Percentiles rank a stretch among this genome's conserved stretches.
phyloP scores from a whole-genome alignment of 2,797 vertebrate genomes.

The Phoebastria nigripes region DNA sequence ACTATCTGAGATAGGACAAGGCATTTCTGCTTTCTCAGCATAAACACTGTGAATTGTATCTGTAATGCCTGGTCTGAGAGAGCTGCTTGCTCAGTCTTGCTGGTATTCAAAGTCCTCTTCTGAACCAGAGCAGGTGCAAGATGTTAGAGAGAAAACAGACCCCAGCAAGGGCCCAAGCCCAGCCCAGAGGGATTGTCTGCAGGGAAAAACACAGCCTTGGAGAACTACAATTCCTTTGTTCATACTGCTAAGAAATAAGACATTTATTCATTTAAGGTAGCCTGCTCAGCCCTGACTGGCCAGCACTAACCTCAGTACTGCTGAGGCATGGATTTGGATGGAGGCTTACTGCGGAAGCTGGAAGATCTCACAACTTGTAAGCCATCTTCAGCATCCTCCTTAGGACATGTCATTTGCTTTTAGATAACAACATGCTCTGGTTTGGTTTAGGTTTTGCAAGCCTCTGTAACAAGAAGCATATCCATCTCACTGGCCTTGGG shows the following conservation, averaged over 20 bases:
- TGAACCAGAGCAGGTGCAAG: not conserved
- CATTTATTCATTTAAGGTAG: not conserved
- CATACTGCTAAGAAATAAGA: not conserved
- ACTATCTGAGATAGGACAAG: not conserved
- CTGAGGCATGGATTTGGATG: not conserved
- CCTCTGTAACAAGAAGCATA: not conserved
- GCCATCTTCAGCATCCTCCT: not conserved
- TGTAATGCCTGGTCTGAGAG: not conserved
- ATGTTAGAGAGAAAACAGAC: not conserved
- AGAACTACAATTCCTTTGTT: not conserved
- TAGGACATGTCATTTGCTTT: not conserved
- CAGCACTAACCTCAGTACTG: not conserved
- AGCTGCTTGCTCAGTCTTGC: not conserved
- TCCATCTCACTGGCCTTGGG: not conserved
- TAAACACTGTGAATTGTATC: not conserved
- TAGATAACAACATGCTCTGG: not conserved
- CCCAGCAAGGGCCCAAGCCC: not conserved
- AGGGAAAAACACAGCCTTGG: not conserved
- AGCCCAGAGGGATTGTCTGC: not conserved
- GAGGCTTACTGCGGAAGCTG: not conserved
- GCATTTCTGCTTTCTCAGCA: not conserved
- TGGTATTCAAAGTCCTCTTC: not conserved
- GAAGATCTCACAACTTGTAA: slow-evolving; percentile 11
- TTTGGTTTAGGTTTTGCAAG: slow-evolving; percentile 11
- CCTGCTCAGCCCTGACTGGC: not conserved